Conservation (phyloP, 2,888 invertebrate genomes). For the Diaperis boleti region DNA sequence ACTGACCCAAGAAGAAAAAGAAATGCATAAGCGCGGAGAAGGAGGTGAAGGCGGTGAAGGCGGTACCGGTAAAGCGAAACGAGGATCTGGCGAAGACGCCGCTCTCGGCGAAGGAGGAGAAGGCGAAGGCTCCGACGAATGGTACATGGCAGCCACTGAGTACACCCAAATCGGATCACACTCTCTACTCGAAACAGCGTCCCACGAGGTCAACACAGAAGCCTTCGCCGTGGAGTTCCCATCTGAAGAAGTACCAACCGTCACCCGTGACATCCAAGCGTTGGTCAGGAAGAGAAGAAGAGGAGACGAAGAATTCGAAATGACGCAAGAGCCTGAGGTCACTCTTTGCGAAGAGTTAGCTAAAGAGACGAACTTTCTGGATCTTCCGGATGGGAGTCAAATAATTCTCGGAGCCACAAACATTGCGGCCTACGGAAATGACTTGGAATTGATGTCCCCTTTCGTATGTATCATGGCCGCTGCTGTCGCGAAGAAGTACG, state of each 20-base stretch:
- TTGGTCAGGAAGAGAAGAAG: no score
- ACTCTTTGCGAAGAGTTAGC: constrained; percentile 68
- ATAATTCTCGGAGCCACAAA: constrained; percentile 69
- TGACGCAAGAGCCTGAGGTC: constrained; percentile 56
- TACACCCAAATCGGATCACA: no score
- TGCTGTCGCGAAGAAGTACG: constrained; percentile 73
- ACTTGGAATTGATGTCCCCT: constrained; percentile 66
- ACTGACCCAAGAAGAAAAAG: constrained; percentile 61
- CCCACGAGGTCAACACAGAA: no score
- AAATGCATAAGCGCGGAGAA: no score
- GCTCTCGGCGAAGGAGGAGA: constrained; percentile 56
- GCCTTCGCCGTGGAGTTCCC: no score
- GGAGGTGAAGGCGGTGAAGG: no score
- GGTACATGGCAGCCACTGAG: no score
- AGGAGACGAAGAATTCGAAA: no score
- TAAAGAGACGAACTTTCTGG: constrained; percentile 71
- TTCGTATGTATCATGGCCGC: constrained; percentile 72
- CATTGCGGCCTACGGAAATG: constrained; percentile 60
- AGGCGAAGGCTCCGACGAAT: constrained; percentile 45
- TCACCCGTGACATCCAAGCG: no score
- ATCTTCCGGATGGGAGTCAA: constrained; percentile 72
- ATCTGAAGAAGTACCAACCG: no score
- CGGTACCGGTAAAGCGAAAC: no score
- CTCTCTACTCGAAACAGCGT: no score
- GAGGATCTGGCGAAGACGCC: constrained; percentile 53